Conservation (phyloP, 30 jellyfish, hydroid and myxozoan species). For the Pelagia noctiluca region DNA sequence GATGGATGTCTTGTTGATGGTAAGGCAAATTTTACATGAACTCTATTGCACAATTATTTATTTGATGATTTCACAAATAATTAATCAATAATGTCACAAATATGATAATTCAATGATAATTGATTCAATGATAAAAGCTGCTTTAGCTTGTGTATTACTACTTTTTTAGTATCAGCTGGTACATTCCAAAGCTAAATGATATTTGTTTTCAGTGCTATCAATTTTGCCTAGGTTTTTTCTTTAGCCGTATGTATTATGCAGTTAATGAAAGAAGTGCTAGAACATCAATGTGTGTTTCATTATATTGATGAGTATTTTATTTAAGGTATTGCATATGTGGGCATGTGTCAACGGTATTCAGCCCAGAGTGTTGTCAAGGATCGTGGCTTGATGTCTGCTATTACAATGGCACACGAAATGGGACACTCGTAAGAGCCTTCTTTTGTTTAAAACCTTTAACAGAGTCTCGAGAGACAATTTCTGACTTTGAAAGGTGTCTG, state of each 20-base stretch:
- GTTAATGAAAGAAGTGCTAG: not conserved
- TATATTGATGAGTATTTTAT: not conserved
- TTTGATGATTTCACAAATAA: no score
- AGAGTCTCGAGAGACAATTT: not conserved
- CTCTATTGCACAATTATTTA: no score
- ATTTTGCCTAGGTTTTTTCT: not conserved
- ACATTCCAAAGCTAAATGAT: not conserved
- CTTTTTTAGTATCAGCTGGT: not conserved
- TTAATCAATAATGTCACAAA: no score
- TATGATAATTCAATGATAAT: no score
- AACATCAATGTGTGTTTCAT: not conserved
- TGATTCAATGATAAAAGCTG: no score
- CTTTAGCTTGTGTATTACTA: no score
- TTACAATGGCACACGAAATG: conserved; percentile 84
- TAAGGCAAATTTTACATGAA: not conserved
- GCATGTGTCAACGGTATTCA: conserved; percentile 66
- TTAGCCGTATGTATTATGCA: no score
- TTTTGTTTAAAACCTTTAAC: not conserved
- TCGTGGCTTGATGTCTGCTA: conserved; percentile 74
- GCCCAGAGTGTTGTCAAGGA: conserved; percentile 73
- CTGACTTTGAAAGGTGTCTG: not conserved
- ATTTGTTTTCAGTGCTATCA: not conserved
- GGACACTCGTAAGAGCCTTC: conserved; percentile 81
- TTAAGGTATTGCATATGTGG: conserved; percentile 78
- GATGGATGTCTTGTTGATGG: conserved; percentile 30